Evolutionary conservation across 2,888 invertebrate genomes (phyloP), one percentile per base, ranked within the genome.

Genomic region (Biston stratarius): DNA sequence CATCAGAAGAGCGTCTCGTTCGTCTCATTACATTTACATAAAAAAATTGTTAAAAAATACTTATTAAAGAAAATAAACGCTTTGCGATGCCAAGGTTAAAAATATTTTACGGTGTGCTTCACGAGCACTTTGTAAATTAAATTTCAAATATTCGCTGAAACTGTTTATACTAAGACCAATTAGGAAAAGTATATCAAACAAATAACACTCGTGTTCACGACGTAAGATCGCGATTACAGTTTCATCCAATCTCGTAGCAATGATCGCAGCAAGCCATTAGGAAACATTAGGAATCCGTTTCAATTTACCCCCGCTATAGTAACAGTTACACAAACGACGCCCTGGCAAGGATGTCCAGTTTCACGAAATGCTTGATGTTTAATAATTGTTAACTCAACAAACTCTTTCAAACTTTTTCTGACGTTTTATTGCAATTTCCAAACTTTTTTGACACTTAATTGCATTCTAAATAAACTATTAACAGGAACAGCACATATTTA

Each of bases 201-300:
- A 53, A 24, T 38, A 61, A 52, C 33, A 61, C 40, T 36, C 58
- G 34, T 24, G 14, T 49, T 51, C 42, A 24, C 42, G 15, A 45
- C 36, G 55, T n/a, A 48, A 60, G 42, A 65, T 44, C 34, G 33
- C 56, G 24, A 57, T 61, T 56, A 56, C 49, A n/a, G n/a, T 55
- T 44, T 42, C 62, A 63, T 59, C 59, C 63, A 60, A 63, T 67
- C 49, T 55, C 55, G 55, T 49, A 38, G 42, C 49, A 63, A 59
- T 60, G 53, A 67, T 53, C 53, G n/a, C 61, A 62, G 42, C 48
- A 49, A 53, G 40, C 58, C 34, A 53, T 67, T 67, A 33, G 47
- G 47, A 48, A 48, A 52, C 66, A 48, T 61, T 65, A 58, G 36
- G 61, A 61, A 40, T 57, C 47, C 49, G 47, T 59, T 62, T 67